Evolutionary conservation across 2,797 vertebrate species (phyloP).

Genomic region (Pangasius krempfi): DNA sequence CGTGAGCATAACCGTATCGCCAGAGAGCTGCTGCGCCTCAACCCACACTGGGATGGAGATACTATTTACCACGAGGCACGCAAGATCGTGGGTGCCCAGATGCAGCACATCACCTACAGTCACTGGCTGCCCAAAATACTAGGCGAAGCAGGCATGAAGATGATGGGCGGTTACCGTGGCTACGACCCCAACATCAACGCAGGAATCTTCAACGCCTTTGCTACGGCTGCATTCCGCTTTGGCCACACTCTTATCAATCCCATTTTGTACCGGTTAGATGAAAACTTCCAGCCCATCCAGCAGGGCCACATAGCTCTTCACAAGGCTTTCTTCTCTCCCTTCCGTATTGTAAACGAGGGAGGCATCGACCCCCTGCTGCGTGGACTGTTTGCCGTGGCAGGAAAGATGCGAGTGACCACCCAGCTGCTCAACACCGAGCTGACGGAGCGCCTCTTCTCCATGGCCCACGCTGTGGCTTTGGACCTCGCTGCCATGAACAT

Average conservation of each 20-base stretch:
- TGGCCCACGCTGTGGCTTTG: slow-evolving; percentile 94
- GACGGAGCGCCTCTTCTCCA: slow-evolving; percentile 95
- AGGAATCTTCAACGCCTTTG: slow-evolving; percentile 91
- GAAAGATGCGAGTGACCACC: slow-evolving; percentile 92
- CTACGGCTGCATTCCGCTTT: slow-evolving; percentile 95
- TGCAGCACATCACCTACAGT: slow-evolving; percentile 96
- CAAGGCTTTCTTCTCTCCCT: slow-evolving; percentile 97
- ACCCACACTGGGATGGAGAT: slow-evolving; percentile 98
- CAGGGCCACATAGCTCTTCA: slow-evolving; percentile 94
- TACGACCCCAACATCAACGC: slow-evolving; percentile 92
- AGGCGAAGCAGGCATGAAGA: slow-evolving; percentile 89
- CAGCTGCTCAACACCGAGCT: slow-evolving; percentile 95
- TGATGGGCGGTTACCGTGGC: slow-evolving; percentile 85
- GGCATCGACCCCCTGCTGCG: slow-evolving; percentile 96
- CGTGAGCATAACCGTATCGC: slow-evolving; percentile 96
- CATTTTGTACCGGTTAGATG: slow-evolving; percentile 87
- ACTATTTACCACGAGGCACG: slow-evolving; percentile 96
- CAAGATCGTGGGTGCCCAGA: slow-evolving; percentile 94
- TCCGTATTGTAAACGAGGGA: slow-evolving; percentile 95
- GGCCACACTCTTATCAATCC: slow-evolving; percentile 98
- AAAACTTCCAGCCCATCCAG: slow-evolving; percentile 87
- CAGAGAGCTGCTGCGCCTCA: slow-evolving; percentile 86
- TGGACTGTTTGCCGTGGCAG: slow-evolving; percentile 91
- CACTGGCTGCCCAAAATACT: slow-evolving; percentile 98
- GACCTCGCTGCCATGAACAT: slow-evolving; percentile 98